Conservation (phyloP, 2,888 invertebrate species). For the Penaeus monodon region DNA sequence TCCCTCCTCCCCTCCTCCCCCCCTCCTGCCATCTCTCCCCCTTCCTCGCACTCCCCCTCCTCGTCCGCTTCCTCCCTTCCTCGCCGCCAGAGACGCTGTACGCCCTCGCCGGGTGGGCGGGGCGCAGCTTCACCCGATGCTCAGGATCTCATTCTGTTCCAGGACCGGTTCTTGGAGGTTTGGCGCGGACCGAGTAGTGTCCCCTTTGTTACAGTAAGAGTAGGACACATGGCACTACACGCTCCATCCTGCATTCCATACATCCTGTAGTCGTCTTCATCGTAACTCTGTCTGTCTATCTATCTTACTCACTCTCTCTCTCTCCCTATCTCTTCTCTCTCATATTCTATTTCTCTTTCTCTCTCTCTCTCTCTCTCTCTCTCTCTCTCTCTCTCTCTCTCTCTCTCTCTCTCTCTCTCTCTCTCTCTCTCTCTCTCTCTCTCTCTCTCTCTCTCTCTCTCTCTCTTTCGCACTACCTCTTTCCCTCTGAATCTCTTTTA, state of each 20-base stretch:
- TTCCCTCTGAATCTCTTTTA: no score
- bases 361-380: background rate
- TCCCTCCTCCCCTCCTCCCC: background rate
- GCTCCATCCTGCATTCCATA: constrained; percentile 11
- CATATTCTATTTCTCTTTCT: no score
- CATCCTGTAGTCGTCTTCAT: background rate
- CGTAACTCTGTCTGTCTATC: background rate
- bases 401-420: background rate
- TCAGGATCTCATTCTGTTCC: constrained; percentile 39
- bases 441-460: background rate
- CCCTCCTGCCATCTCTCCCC: background rate
- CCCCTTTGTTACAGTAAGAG: constrained; percentile 55
- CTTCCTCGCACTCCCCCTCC: background rate
- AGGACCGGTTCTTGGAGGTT: constrained; percentile 48
- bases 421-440: background rate
- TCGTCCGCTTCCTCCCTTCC: no score
- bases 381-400: background rate
- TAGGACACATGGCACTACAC: constrained; percentile 29
- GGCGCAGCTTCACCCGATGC: background rate
- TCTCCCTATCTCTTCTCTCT: background rate
- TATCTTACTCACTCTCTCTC: background rate
- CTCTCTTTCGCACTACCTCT: no score
- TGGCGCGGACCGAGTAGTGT: constrained; percentile 41
- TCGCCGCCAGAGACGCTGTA: background rate
- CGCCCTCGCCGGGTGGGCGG: background rate